Evolutionary conservation across 2,888 invertebrate genomes (phyloP), one percentile per base, ranked within the genome.

Genomic region (Kuschelorhynchus macadamiae): DNA sequence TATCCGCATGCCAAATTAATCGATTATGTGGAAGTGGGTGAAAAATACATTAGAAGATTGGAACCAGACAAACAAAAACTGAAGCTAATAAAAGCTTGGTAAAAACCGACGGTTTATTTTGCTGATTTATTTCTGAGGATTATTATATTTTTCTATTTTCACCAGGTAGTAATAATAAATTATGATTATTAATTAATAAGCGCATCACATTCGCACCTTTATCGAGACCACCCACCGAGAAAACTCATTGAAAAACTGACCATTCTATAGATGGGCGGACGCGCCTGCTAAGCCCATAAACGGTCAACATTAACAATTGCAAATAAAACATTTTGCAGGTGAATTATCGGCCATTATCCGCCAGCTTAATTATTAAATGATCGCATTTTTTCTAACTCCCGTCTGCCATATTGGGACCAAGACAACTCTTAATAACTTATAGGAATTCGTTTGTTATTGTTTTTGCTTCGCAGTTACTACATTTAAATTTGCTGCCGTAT

Each of bases 261-360:
- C 55, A 5, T 25, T 9, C 46, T 36, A 11, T 53, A 46, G 42
- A 62, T 46, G 62, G 50, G n/a, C 25, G 11, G 25, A 44, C 18
- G 11, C 30, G 42, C 25, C 52, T 42, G 20, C 17, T 18, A 52
- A 32, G 9, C 33, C 4, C 12, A 50, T 50, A 50, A 50, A 7
- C 25, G 4, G 7, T 7, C n/a, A 49, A 21, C 44, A 20, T 33
- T 20, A 21, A 52, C 52, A 60, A 60, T 49, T 18, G 42, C 44
- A 9, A 62, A 44, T 44, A 52, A 56, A 63, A 33, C 30, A 18
- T 41, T 57, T 64, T 11, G 56, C 47, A 56, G 39, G 33, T 56
- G 44, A 55, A 55, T 64, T 64, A 64, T 57, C 32, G 30, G 30
- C 49, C 57, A 57, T 64, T 64, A 57, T 30, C 41, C 39, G 33